Evolutionary conservation across 1,140 invertebrate species (phyloP).

Genomic region (Drosophila melanica): DNA sequence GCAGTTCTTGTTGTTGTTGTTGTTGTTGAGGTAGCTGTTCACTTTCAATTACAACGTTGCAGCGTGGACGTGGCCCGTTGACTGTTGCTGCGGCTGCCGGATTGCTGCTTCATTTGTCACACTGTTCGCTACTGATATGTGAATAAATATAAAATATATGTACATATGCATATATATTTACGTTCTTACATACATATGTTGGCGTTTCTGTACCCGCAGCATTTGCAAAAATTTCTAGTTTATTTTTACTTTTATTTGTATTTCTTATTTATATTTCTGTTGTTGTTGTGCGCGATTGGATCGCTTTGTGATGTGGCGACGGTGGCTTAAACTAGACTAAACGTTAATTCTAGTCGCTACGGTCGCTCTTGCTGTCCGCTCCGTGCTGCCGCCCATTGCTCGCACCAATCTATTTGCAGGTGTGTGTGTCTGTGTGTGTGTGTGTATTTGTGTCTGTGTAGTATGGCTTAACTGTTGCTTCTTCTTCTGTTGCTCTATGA

Average conservation of each 20-base stretch:
- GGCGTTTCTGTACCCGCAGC: conserved; percentile 9
- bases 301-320: conserved; percentile 54
- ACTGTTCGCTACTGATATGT: conserved; percentile 21
- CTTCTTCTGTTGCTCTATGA: conserved; percentile 37
- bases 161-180: conserved; percentile 10
- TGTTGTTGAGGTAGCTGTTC: conserved; percentile 60
- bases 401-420: conserved; percentile 37
- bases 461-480: conserved; percentile 53
- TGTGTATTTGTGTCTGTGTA: conserved; percentile 14
- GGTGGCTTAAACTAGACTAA: conserved; percentile 79
- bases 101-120: conserved; percentile 57
- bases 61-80: conserved; percentile 48
- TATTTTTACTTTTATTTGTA: conserved; percentile 31
- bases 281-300: conserved; percentile 19
- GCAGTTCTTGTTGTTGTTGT: conserved; percentile 7
- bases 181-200: conserved; percentile 33
- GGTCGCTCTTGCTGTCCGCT: conserved; percentile 27
- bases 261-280: not conserved
- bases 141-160: not conserved
- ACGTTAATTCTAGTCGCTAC: conserved; percentile 64
- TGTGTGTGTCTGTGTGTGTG: conserved; percentile 1
- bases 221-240: conserved; percentile 29
- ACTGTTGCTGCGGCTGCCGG: conserved; percentile 16
- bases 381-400: conserved; percentile 44
- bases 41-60: conserved; percentile 52